Evolutionary conservation across 2,797 vertebrate genomes (phyloP).

Genomic region (Tokudaia tokunoshimensis): DNA sequence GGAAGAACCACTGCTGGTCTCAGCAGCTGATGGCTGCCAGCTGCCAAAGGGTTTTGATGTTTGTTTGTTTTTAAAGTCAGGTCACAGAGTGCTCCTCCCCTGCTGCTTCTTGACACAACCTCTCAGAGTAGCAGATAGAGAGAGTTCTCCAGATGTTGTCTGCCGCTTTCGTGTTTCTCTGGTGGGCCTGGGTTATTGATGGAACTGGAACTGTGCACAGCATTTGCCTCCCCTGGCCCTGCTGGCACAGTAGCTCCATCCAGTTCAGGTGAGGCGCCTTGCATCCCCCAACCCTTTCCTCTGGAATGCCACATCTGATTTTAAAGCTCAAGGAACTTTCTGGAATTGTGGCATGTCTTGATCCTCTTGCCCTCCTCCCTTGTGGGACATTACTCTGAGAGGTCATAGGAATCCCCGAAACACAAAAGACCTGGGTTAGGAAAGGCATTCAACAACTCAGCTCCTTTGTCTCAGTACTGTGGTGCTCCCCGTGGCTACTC

Average conservation of each 20-base stretch:
- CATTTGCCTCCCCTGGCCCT: not conserved
- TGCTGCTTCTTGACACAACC: constrained; percentile 47
- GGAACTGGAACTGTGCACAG: not conserved
- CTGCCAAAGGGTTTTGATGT: constrained; percentile 32
- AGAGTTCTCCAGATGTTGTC: constrained; percentile 63
- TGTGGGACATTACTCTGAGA: not conserved
- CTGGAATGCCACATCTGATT: not conserved
- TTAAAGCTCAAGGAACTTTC: not conserved
- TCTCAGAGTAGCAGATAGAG: constrained; percentile 55
- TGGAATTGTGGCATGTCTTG: not conserved
- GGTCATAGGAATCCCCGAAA: not conserved
- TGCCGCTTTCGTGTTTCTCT: not conserved
- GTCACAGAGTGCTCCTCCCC: constrained; percentile 42
- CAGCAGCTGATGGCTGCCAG: constrained; percentile 31
- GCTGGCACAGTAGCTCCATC: not conserved
- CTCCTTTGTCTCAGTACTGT: not conserved
- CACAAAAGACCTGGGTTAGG: not conserved
- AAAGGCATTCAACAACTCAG: not conserved
- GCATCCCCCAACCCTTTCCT: not conserved
- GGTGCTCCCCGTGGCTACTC: not conserved
- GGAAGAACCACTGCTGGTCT: constrained; percentile 52
- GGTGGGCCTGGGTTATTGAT: not conserved
- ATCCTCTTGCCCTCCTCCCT: not conserved
- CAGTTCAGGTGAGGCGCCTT: not conserved
- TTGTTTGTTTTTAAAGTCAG: constrained; percentile 24